phyloP scores from a whole-genome alignment of 2,888 invertebrate genomes.

The Deilephila porcellus region DNA sequence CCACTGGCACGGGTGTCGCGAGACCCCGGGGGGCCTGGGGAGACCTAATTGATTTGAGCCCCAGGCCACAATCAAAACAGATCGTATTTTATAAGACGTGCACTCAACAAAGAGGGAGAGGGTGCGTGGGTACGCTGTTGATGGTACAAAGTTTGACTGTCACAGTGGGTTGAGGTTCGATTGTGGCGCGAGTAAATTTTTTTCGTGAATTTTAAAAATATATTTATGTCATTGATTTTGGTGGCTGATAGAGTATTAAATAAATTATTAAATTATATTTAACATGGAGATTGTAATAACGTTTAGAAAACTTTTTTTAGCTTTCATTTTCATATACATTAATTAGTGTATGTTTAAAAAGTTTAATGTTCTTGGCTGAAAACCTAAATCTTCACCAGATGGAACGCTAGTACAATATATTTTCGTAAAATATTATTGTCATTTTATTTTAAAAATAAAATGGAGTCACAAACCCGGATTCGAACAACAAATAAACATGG shows the following conservation, averaged over 20 bases:
- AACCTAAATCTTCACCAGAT: too few relatives aligned
- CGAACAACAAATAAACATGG: too few relatives aligned
- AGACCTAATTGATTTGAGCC: constrained; percentile 85
- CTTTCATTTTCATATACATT: too few relatives aligned
- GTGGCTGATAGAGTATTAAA: too few relatives aligned
- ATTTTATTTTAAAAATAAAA: too few relatives aligned
- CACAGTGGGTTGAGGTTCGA: constrained; percentile 51
- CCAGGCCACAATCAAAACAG: constrained; percentile 86
- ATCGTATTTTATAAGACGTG: constrained; percentile 85
- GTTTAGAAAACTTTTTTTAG: too few relatives aligned
- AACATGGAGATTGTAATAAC: too few relatives aligned
- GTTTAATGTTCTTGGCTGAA: too few relatives aligned
- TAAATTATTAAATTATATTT: too few relatives aligned
- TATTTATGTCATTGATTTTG: background rate
- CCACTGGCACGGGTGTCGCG: constrained; percentile 82
- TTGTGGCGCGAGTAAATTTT: constrained; percentile 44
- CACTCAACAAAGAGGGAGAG: constrained; percentile 72
- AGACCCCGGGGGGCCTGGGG: constrained; percentile 72
- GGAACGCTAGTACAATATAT: background rate
- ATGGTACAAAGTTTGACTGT: constrained; percentile 36
- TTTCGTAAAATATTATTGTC: too few relatives aligned
- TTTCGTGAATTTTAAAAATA: background rate
- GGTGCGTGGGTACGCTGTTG: constrained; percentile 54
- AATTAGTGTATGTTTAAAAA: too few relatives aligned
- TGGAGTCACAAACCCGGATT: too few relatives aligned